Evolutionary conservation across 2,888 invertebrate species (phyloP).

Genomic region (Pammene aurita): DNA sequence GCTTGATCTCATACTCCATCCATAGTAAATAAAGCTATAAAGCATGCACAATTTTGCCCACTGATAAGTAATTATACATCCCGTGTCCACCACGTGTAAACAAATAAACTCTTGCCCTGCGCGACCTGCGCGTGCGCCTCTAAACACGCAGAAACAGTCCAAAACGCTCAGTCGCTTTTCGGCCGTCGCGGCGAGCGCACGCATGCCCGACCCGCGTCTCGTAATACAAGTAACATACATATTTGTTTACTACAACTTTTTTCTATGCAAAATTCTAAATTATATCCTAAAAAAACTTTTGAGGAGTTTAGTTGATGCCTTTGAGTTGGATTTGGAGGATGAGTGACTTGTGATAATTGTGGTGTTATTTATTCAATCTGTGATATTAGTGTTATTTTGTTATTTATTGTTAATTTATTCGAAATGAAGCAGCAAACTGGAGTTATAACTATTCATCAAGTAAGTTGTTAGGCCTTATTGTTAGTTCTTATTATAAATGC

Average conservation of each 20-base stretch:
- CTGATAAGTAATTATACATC: not conserved
- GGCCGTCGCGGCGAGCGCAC: constrained; percentile 57
- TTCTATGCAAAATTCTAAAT: constrained; percentile 68
- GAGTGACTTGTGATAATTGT: constrained; percentile 54
- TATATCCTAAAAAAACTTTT: constrained; percentile 55
- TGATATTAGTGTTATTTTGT: constrained; percentile 64
- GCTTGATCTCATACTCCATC: not conserved
- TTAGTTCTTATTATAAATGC: not conserved
- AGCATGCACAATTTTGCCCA: constrained; percentile 10
- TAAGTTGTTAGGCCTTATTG: constrained; percentile 50
- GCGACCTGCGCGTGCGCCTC: constrained; percentile 13
- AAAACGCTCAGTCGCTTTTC: constrained; percentile 54
- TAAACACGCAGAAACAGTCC: constrained; percentile 11
- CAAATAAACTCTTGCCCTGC: constrained; percentile 19
- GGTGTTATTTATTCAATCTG: constrained; percentile 75
- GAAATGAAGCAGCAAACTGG: constrained; percentile 66
- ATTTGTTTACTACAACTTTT: constrained; percentile 69
- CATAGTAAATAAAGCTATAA: not conserved
- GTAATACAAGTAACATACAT: constrained; percentile 68
- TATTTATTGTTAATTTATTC: constrained; percentile 40
- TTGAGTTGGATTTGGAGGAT: constrained; percentile 63
- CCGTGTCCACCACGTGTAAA: constrained; percentile 13
- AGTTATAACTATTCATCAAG: constrained; percentile 73
- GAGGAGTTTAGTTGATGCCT: constrained; percentile 52
- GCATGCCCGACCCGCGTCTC: constrained; percentile 57